phyloP scores from a whole-genome alignment of 2,113 vertebrate species.

The Myrmecophaga tridactyla region DNA sequence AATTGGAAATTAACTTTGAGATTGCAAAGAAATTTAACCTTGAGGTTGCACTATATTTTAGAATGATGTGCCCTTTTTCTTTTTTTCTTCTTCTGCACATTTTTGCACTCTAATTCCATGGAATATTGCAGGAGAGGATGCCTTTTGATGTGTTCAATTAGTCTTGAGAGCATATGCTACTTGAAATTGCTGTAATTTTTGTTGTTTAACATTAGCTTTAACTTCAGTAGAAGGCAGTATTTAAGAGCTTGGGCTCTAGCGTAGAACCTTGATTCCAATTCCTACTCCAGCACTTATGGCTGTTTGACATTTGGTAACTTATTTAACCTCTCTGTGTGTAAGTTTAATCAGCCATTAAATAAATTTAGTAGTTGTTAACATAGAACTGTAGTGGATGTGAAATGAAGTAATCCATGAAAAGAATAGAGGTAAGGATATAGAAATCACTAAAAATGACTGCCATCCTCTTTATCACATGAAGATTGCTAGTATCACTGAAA shows the following conservation, averaged over 20 bases:
- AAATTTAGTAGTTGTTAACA: background rate
- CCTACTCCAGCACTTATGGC: background rate
- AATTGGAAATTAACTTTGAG: background rate
- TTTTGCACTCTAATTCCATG: background rate
- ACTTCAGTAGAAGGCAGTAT: background rate
- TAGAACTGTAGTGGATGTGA: background rate
- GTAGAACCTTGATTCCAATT: conserved; percentile 1
- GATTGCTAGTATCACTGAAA: background rate
- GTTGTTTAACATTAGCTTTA: background rate
- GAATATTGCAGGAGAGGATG: background rate
- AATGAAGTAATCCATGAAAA: background rate
- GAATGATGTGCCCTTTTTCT: background rate
- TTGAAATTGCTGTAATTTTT: background rate
- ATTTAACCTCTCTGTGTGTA: background rate
- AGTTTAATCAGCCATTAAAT: background rate
- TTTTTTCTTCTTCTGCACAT: background rate
- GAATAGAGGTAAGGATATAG: background rate
- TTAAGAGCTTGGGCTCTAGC: background rate
- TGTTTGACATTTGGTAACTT: background rate
- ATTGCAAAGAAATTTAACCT: conserved; percentile 6
- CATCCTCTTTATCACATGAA: background rate
- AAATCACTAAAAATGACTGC: background rate
- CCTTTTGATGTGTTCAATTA: background rate
- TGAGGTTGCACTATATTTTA: background rate
- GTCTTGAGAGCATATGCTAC: background rate